phyloP scores from a whole-genome alignment of 2,888 invertebrate species.

The Cepaea hortensis region DNA sequence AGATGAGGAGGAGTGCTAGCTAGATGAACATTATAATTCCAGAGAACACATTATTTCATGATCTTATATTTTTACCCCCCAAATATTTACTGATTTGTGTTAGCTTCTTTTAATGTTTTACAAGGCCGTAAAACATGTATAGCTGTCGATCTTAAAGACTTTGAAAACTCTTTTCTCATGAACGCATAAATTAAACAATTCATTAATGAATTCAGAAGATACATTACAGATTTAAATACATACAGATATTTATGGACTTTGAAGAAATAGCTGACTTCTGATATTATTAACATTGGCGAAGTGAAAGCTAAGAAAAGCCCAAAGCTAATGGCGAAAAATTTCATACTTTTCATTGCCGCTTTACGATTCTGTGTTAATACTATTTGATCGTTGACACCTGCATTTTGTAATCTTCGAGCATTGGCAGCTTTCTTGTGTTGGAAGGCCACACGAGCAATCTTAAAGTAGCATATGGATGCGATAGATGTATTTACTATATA shows the following conservation, averaged over 20 bases:
- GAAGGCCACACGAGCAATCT: background rate
- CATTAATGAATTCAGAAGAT: background rate
- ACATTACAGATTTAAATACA: too few relatives aligned
- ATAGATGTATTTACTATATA: background rate
- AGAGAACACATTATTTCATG: too few relatives aligned
- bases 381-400: background rate
- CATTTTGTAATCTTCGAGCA: background rate
- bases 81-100: too few relatives aligned
- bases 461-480: background rate
- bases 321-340: background rate
- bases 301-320: background rate
- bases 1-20: too few relatives aligned
- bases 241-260: too few relatives aligned
- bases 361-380: background rate
- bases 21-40: too few relatives aligned
- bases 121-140: too few relatives aligned
- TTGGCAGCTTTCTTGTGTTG: background rate
- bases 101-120: too few relatives aligned
- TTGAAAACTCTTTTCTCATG: conserved; percentile 16
- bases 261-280: background rate
- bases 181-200: conserved; percentile 3
- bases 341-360: background rate
- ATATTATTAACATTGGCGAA: too few relatives aligned
- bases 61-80: too few relatives aligned
- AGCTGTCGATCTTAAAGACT: background rate